phyloP scores from a whole-genome alignment of 2,888 invertebrate genomes.

The Ophraella communa region DNA sequence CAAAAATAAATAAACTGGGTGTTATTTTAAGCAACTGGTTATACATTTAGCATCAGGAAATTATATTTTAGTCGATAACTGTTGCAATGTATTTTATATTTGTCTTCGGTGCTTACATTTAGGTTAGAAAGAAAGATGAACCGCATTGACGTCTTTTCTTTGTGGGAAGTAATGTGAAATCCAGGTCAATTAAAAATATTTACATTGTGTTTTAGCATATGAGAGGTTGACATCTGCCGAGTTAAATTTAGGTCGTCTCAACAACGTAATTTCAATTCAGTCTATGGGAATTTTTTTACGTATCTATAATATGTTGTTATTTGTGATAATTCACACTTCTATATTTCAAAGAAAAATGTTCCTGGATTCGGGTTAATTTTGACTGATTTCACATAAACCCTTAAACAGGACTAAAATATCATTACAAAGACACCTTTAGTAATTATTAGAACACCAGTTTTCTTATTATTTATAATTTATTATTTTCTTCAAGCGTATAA shows the following conservation, averaged over 20 bases:
- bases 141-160: not conserved
- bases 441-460: no score
- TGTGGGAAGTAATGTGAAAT: not conserved
- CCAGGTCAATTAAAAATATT: not conserved
- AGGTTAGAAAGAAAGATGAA: not conserved
- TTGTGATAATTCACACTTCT: no score
- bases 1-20: constrained; percentile 9
- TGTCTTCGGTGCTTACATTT: constrained; percentile 1
- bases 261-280: not conserved
- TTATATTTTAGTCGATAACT: constrained; percentile 9
- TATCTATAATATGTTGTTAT: no score
- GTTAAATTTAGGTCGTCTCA: not conserved
- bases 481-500: no score
- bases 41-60: constrained; percentile 15
- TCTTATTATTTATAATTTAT: no score
- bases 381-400: no score
- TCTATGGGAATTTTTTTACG: no score
- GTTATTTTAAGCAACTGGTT: constrained; percentile 12
- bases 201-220: not conserved
- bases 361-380: no score
- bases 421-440: no score
- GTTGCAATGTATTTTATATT: constrained; percentile 12
- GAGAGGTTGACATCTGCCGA: not conserved
- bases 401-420: no score
- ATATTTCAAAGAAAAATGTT: no score